A percentile compares a stretch with the other conserved stretches of the same genome.
These are phyloP conservation scores for Chymomyza costata DNA, from an alignment of 1,140 invertebrate genomes.

Conservation along the genomic window DNA sequence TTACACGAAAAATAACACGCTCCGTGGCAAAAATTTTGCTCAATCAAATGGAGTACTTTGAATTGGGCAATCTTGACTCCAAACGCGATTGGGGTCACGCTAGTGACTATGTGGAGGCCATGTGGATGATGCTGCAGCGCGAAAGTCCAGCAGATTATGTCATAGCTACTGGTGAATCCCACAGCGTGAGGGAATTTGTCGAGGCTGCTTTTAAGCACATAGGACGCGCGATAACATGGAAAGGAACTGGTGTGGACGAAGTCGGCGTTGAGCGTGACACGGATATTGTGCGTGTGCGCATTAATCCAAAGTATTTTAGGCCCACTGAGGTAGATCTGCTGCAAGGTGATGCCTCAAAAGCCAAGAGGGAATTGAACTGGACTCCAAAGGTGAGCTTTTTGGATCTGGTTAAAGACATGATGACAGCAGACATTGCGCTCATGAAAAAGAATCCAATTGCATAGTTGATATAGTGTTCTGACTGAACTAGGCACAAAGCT, in stretches of 20 bases:
- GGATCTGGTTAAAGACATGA: slow-evolving; percentile 96
- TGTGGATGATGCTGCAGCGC: slow-evolving; percentile 99
- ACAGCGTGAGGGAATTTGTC: slow-evolving; percentile 98
- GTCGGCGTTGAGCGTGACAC: slow-evolving; percentile 90
- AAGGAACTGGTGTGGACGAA: slow-evolving; percentile 90
- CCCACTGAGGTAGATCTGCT: slow-evolving; percentile 98
- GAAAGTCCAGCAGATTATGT: slow-evolving; percentile 96
- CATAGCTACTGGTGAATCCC: slow-evolving; percentile 95
- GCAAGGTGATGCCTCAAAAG: slow-evolving; percentile 93
- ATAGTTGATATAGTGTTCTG: slow-evolving; percentile 74
- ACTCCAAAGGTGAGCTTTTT: slow-evolving; percentile 88
- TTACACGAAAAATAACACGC: slow-evolving; percentile 98
- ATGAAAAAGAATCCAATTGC: slow-evolving; percentile 95
- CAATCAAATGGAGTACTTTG: slow-evolving; percentile 89
- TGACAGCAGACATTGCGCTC: slow-evolving; percentile 92
- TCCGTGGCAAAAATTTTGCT: slow-evolving; percentile 97
- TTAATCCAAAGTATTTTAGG: slow-evolving; percentile 97
- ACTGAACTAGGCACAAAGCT: slow-evolving; percentile 52
- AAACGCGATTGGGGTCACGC: slow-evolving; percentile 99
- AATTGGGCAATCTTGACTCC: slow-evolving; percentile 97
- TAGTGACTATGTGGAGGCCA: slow-evolving; percentile 99
- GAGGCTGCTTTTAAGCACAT: slow-evolving; percentile 92
- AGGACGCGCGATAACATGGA: slow-evolving; percentile 86
- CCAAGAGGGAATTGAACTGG: slow-evolving; percentile 91
- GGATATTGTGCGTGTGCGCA: slow-evolving; percentile 87